Base-by-base conservation (phyloP, 2,113 vertebrate genomes). In the Isurus oxyrinchus region DNA sequence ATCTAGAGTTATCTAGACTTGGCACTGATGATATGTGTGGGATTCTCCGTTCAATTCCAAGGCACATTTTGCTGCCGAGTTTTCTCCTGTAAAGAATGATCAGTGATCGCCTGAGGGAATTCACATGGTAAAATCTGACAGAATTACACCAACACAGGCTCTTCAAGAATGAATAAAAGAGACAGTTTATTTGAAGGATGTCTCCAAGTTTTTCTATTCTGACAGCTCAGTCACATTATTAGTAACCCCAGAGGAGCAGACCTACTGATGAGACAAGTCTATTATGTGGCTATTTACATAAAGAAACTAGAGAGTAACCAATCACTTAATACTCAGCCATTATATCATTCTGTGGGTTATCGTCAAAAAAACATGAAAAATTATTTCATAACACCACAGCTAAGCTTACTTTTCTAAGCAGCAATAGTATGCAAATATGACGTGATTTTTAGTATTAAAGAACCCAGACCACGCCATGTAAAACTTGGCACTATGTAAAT, bases 251-350 rank as follows among this genome's bases (percentile, higher is more conserved):
- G 66, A 53, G 67, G 44, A 95, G 67, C 94, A 55, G 66, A 3
- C 94, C 4, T 53, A 55, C 94, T 76, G 25, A 53, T 72, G 25
- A 95, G 67, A 72, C 44, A 94, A 66, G 66, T 76, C 94, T 95
- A 76, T 95, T 72, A 55, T 95, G 35, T 69, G 94, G 49, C 94
- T 95, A 95, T 95, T 95, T 95, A 95, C 94, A 95, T 49, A 76
- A 55, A 35, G 94, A 95, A 55, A 27, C 94, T 63, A 55, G 67
- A 76, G 25, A 76, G 25, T 95, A 49, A 49, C 44, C 11, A 94
- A 67, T 67, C 44, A 44, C 21, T 55, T 53, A 69, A 95, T 95
- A 69, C 14, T 21, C 23, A 95, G 49, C 63, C 19, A 49, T 31
- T 53, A 23, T 13, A 44, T 69, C 13, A 95, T 72, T 95, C 49